Evolutionary conservation across 2,797 vertebrate genomes (phyloP), one percentile per base, ranked within the genome.

Genomic region (Chelonia mydas): DNA sequence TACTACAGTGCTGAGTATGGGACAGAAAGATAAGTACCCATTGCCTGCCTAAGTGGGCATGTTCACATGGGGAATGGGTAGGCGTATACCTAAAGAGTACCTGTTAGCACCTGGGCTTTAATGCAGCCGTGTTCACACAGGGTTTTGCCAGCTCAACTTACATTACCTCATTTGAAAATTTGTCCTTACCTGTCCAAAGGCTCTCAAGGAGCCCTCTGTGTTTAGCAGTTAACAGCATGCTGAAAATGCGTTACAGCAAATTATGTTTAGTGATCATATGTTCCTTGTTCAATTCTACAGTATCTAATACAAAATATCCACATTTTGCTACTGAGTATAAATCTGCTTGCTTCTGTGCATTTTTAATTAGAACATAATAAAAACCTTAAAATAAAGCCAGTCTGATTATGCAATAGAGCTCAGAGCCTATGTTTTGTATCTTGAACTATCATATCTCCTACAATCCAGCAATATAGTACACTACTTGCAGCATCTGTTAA

Each of bases 381-480:
- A 91, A 93, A 93, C 90, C 89, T 96, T 90, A 57, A 97, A 98
- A 98, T 98, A 98, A 98, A 98, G 84, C 15, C 2, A 55, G 41
- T 92, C 84, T 96, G 77, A 94, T 93, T 93, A 53, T 57, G 54
- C 86, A 86, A 85, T 19, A 7, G 50, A 84, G 47, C 33, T 93
- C 84, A 57, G 57, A 27, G 55, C 31, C 90, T 87, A 55, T 93
- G 28, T 85, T 95, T 90, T 89, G 90, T n/a, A 11, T 88, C 92
- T 92, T 50, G 53, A 80, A 81, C 54, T 47, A 37, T 47, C 15
- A 7, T 41, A 91, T 55, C 16, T 82, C 93, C 65, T 89, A 10
- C 5, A 0, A 0, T 50, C 78, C 6, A 86, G 19, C 83, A 88
- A 25, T 84, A 2, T 9, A 33, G 85, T 47, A 33, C 28, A 90